Percentiles rank a stretch among this genome's conserved stretches.
phyloP scores from a whole-genome alignment of 1,140 invertebrate species.

The Saxidomus purpurata region DNA sequence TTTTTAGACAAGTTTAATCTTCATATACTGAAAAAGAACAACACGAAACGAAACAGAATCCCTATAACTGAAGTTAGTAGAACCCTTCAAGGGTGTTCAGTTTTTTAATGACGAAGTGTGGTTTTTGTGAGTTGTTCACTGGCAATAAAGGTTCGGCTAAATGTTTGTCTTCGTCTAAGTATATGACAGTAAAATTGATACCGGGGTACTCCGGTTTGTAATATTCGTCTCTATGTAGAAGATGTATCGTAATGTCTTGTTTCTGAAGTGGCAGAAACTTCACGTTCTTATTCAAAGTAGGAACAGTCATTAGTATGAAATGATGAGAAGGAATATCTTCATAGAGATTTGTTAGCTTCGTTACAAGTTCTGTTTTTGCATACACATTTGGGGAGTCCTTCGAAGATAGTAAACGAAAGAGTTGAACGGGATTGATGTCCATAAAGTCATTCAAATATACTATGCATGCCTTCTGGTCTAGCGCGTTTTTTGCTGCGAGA shows the following conservation, averaged over 20 bases:
- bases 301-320: background rate
- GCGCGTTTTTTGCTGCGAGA: background rate
- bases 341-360: background rate
- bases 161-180: constrained; percentile 22
- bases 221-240: background rate
- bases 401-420: constrained; percentile 13
- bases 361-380: background rate
- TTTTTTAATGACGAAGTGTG: constrained; percentile 10
- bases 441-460: constrained; percentile 28
- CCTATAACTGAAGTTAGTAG: background rate
- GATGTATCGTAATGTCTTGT: constrained; percentile 1
- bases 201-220: constrained; percentile 19
- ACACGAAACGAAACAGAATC: no score
- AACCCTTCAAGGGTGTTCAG: constrained; percentile 1
- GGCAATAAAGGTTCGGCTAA: background rate
- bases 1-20: no score
- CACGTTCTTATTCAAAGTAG: background rate
- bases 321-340: background rate
- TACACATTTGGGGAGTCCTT: background rate
- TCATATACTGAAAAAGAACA: no score
- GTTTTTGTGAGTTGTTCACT: background rate
- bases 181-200: constrained; percentile 15
- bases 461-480: constrained; percentile 13
- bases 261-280: background rate
- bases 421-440: constrained; percentile 7